Percentiles rank a stretch among this genome's conserved stretches.
These are phyloP conservation scores for Sitophilus oryzae DNA, from an alignment of 1,140 invertebrate genomes.

Conservation along the genomic window DNA sequence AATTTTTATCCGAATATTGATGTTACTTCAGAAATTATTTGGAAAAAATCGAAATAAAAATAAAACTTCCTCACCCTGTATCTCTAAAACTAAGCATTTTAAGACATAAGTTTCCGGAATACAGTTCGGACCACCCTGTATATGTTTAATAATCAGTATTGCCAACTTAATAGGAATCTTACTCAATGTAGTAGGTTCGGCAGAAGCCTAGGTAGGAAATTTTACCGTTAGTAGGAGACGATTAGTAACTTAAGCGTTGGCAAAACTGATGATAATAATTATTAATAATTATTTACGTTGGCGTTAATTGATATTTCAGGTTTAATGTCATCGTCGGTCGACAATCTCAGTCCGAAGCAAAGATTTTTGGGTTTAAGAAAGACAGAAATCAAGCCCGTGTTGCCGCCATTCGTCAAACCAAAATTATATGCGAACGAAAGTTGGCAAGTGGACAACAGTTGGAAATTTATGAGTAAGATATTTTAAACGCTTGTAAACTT, in stretches of 20 bases:
- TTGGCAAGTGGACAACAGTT: slow-evolving; percentile 80
- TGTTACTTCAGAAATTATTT: no score
- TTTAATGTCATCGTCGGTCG: slow-evolving; percentile 61
- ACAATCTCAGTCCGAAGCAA: slow-evolving; percentile 54
- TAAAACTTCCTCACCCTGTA: no score
- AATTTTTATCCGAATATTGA: no score
- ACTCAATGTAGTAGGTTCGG: background rate
- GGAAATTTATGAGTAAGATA: slow-evolving; percentile 74
- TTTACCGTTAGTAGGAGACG: no score
- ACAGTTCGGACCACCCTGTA: no score
- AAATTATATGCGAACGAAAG: slow-evolving; percentile 51
- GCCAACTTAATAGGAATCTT: background rate
- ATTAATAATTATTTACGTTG: background rate
- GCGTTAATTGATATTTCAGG: slow-evolving; percentile 13
- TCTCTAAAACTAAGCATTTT: no score
- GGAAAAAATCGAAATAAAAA: no score
- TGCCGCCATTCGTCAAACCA: slow-evolving; percentile 60
- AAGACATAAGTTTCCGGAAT: no score
- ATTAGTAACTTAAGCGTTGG: no score
- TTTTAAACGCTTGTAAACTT: background rate
- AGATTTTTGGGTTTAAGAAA: slow-evolving; percentile 45
- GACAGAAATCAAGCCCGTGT: slow-evolving; percentile 62
- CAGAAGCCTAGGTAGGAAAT: background rate
- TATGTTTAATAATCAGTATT: no score
- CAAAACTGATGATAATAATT: no score